These are phyloP conservation scores for Zosterops hypoxanthus DNA, from an alignment of 2,113 vertebrate species.

Conservation along the genomic window DNA sequence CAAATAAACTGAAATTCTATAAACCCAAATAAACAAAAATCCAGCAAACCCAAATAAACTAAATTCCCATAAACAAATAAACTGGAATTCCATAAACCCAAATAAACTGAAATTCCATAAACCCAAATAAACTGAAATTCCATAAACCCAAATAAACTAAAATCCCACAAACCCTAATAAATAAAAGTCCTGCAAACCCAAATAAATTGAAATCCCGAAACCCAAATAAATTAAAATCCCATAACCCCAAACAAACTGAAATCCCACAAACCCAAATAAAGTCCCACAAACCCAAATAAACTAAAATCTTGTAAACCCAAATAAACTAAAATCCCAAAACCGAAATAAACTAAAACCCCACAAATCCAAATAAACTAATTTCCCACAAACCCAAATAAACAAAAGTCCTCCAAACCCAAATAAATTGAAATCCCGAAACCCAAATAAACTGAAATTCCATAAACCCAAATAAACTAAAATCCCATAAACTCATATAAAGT, in stretches of 20 bases:
- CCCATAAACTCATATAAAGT: too few relatives aligned
- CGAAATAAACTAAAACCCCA: not conserved
- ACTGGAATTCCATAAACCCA: not conserved
- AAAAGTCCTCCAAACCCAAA: not conserved
- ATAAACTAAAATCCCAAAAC: not conserved
- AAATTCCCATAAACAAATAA: not conserved
- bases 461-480: not conserved
- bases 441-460: not conserved
- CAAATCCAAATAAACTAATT: not conserved
- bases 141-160: not conserved
- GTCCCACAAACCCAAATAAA: not conserved
- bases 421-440: not conserved
- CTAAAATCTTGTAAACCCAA: not conserved
- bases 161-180: not conserved
- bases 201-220: not conserved
- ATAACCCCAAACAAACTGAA: too few relatives aligned
- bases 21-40: not conserved
- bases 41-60: not conserved
- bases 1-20: not conserved
- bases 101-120: too few relatives aligned
- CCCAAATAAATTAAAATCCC: not conserved
- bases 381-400: not conserved
- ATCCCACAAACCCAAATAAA: not conserved
- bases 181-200: rapidly evolving
- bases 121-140: not conserved